Conservation (phyloP, 1,140 invertebrate species). For the Pseudoatta argentina region DNA sequence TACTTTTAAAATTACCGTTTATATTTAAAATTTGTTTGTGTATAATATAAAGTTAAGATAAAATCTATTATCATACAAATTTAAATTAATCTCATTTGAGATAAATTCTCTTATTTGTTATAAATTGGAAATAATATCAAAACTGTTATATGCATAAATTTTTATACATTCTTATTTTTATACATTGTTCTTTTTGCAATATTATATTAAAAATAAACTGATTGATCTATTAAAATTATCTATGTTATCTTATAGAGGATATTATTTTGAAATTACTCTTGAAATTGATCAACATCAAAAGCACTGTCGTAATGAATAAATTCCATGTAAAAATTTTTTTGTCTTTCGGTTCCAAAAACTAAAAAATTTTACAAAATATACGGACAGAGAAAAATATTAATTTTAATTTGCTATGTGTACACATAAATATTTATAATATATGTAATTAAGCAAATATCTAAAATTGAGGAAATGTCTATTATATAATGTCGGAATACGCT, state of each 20-base stretch:
- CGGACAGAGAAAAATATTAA: neutral
- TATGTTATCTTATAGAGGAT: neutral
- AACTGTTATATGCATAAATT: neutral
- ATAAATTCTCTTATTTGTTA: neutral
- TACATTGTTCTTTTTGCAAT: neutral
- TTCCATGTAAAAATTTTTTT: neutral
- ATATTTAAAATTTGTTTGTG: constrained; percentile 50
- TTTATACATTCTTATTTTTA: neutral
- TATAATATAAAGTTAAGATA: neutral
- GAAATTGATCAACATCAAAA: neutral
- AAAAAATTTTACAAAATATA: neutral
- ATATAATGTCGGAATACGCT: neutral
- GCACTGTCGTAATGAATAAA: neutral
- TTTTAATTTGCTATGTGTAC: neutral
- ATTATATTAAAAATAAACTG: neutral
- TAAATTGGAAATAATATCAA: neutral
- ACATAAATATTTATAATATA: neutral
- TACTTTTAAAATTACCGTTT: constrained; percentile 57
- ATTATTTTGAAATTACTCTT: neutral
- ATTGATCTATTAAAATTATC: neutral
- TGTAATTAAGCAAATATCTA: neutral
- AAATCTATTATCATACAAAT: neutral
- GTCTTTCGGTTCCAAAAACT: neutral
- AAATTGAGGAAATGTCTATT: neutral
- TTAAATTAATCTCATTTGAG: neutral